Conservation (phyloP, 2,797 vertebrate genomes). For the Pangasius krempfi region DNA sequence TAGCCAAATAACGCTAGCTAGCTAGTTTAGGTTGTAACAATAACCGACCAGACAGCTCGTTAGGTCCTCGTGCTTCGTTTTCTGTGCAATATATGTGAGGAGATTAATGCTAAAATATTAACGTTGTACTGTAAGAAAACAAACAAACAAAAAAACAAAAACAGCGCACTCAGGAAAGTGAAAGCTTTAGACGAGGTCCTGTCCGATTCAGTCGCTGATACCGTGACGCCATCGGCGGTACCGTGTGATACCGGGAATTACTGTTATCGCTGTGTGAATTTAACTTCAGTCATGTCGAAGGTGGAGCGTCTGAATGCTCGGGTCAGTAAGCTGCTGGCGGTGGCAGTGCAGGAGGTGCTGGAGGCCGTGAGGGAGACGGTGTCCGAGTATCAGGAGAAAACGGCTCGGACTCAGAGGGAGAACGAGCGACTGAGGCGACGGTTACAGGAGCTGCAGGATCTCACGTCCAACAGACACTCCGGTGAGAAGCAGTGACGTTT, state of each 20-base stretch:
- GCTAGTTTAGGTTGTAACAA: not conserved
- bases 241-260: not conserved
- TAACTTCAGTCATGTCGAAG: conserved; percentile 53
- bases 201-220: not conserved
- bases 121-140: not conserved
- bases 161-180: not conserved
- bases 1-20: not conserved
- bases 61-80: not conserved
- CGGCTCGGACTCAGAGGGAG: conserved; percentile 59
- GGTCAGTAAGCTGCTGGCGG: conserved; percentile 56
- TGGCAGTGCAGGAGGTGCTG: conserved; percentile 61
- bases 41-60: not conserved
- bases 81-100: too few species aligned
- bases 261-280: not conserved
- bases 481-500: not conserved
- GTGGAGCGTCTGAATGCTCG: conserved; percentile 59
- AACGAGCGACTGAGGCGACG: conserved; percentile 56
- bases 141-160: not conserved
- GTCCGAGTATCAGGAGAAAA: conserved; percentile 62
- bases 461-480: not conserved
- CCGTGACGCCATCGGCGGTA: conserved; percentile 8
- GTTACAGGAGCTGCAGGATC: conserved; percentile 56
- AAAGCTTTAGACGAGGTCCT: not conserved
- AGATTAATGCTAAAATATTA: not conserved
- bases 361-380: conserved; percentile 61